These are phyloP conservation scores for Bradynema listronoti DNA, from an alignment of 1,140 invertebrate species.

Conservation along the genomic window DNA sequence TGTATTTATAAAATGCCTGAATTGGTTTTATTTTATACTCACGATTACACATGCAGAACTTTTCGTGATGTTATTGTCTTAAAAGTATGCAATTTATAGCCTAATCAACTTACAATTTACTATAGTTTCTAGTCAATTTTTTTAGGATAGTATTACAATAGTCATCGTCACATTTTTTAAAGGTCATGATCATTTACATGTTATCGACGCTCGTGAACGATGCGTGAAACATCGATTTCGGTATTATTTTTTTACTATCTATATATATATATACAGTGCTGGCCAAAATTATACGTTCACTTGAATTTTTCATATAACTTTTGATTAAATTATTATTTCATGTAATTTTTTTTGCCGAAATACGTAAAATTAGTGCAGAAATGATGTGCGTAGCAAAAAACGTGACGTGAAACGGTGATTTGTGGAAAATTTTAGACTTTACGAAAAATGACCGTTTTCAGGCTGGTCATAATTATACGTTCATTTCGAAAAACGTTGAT, in stretches of 20 bases:
- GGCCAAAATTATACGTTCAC: no score
- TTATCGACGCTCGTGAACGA: slow-evolving; percentile 31
- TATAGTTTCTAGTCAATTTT: slow-evolving; percentile 1
- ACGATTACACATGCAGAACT: slow-evolving; percentile 42
- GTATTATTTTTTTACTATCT: slow-evolving; percentile 14
- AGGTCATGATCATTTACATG: slow-evolving; percentile 42
- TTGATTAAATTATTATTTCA: no score
- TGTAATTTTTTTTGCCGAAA: no score
- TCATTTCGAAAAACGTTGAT: no score
- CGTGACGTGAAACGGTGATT: no score
- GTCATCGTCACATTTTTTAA: slow-evolving; percentile 33
- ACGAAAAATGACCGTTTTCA: no score
- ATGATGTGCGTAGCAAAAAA: no score
- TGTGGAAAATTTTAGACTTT: no score
- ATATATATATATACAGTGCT: slow-evolving; percentile 57
- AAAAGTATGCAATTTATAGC: slow-evolving; percentile 9
- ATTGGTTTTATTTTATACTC: slow-evolving; percentile 35
- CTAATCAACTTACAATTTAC: not conserved
- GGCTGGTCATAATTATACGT: no score
- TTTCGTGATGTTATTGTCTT: slow-evolving; percentile 37
- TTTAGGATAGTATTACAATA: slow-evolving; percentile 39
- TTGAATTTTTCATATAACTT: no score
- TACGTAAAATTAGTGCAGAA: no score
- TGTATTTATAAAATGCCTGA: slow-evolving; percentile 36
- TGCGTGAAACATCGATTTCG: slow-evolving; percentile 56